Conservation (phyloP, 2,888 invertebrate species). For the Neocrepidodera transversa region DNA sequence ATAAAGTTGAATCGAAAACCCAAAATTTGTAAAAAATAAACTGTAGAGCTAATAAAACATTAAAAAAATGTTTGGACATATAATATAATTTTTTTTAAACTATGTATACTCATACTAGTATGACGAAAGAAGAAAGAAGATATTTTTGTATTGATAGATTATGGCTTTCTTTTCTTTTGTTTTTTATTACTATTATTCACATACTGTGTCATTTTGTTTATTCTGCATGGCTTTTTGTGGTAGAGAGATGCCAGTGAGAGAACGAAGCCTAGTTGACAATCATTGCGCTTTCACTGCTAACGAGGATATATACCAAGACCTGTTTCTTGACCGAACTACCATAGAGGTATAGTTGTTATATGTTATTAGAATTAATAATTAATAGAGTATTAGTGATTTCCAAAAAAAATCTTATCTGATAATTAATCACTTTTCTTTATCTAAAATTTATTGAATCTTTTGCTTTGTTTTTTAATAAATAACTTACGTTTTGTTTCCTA, state of each 20-base stretch:
- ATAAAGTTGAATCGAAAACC: no score
- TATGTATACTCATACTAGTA: no score
- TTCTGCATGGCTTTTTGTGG: conserved; percentile 54
- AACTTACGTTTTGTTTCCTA: no score
- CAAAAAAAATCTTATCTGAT: background rate
- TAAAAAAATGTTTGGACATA: no score
- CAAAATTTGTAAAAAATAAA: no score
- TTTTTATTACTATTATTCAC: conserved; percentile 13
- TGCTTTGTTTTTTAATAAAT: no score
- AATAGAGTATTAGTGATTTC: background rate
- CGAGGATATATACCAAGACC: conserved; percentile 94
- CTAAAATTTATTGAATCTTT: no score
- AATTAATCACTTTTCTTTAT: no score
- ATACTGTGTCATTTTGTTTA: conserved; percentile 24
- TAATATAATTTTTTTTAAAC: no score
- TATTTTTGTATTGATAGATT: no score
- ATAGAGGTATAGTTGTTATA: conserved; percentile 49
- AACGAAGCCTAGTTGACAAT: conserved; percentile 45
- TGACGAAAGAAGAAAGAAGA: no score
- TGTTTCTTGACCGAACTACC: conserved; percentile 71
- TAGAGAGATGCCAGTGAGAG: conserved; percentile 52
- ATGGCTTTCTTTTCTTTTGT: background rate
- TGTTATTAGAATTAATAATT: conserved; percentile 16
- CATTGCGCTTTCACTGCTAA: conserved; percentile 64
- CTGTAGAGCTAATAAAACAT: no score